phyloP scores from a whole-genome alignment of 2,888 invertebrate genomes.

The Dione vanillae region DNA sequence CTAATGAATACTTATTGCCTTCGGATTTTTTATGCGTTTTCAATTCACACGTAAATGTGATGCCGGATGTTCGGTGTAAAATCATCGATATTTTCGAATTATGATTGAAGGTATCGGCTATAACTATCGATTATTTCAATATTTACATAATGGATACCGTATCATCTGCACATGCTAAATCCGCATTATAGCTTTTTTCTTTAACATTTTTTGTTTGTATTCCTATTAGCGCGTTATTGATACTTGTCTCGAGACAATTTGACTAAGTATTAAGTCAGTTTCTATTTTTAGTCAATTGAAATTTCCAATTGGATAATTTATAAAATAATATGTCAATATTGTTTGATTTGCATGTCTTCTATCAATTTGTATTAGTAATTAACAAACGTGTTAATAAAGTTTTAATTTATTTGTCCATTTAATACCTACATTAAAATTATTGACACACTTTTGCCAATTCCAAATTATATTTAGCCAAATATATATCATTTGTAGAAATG shows the following conservation, averaged over 20 bases:
- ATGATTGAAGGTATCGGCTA: slow-evolving; percentile 50
- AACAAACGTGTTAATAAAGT: background rate
- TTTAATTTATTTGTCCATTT: background rate
- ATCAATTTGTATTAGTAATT: slow-evolving; percentile 11
- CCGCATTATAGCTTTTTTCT: slow-evolving; percentile 74
- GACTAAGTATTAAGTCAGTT: slow-evolving; percentile 75
- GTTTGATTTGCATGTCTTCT: slow-evolving; percentile 49
- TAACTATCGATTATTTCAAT: slow-evolving; percentile 68
- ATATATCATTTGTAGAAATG: background rate
- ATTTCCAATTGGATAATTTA: slow-evolving; percentile 60
- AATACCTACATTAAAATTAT: background rate
- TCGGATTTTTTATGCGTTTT: slow-evolving; percentile 48
- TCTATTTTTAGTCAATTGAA: slow-evolving; percentile 71
- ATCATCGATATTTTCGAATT: slow-evolving; percentile 54
- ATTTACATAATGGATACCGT: slow-evolving; percentile 71
- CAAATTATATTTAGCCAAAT: too few relatives aligned
- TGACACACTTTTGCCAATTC: too few relatives aligned
- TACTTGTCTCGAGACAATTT: slow-evolving; percentile 78
- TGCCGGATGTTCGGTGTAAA: slow-evolving; percentile 46
- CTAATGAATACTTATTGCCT: slow-evolving; percentile 52
- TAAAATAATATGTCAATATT: slow-evolving; percentile 58
- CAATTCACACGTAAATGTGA: slow-evolving; percentile 43
- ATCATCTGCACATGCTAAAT: slow-evolving; percentile 74
- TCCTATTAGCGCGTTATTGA: slow-evolving; percentile 81
- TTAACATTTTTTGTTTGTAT: slow-evolving; percentile 72